A percentile compares a stretch with the other conserved stretches of the same genome.
Conservation (phyloP, 2,113 vertebrate genomes). For the Gopherus evgoodei region DNA sequence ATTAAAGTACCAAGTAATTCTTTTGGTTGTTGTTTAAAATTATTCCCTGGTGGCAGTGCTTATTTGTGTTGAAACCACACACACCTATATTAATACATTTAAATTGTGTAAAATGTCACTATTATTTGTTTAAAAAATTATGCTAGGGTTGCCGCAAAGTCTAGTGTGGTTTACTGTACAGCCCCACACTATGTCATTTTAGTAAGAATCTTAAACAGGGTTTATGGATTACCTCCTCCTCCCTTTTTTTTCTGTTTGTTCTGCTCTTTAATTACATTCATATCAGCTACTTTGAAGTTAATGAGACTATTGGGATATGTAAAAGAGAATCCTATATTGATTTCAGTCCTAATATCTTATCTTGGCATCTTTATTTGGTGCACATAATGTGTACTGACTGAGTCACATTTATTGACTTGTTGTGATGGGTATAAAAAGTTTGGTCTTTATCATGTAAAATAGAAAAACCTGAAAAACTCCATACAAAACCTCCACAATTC, state of each 20-base stretch:
- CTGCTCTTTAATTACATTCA: slow-evolving; percentile 83
- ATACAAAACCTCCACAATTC: not conserved
- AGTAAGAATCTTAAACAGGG: slow-evolving; percentile 57
- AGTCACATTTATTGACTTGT: slow-evolving; percentile 63
- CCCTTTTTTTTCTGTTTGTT: slow-evolving; percentile 70
- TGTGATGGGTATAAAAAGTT: slow-evolving; percentile 35
- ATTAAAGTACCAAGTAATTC: slow-evolving; percentile 13
- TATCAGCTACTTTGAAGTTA: slow-evolving; percentile 84
- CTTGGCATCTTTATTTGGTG: slow-evolving; percentile 76
- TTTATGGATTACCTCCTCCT: slow-evolving; percentile 17
- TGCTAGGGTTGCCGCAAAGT: slow-evolving; percentile 51
- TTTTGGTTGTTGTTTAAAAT: slow-evolving; percentile 43
- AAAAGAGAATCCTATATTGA: slow-evolving; percentile 80
- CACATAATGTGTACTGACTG: slow-evolving; percentile 54
- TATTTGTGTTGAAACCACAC: slow-evolving; percentile 56
- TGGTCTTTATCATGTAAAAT: slow-evolving; percentile 53
- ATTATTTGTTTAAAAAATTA: slow-evolving; percentile 56
- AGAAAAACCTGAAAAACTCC: slow-evolving; percentile 10
- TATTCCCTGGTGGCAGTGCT: not conserved
- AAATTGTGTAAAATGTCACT: slow-evolving; percentile 46
- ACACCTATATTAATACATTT: slow-evolving; percentile 13
- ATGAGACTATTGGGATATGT: slow-evolving; percentile 81
- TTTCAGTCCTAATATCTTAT: slow-evolving; percentile 78
- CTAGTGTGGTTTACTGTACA: slow-evolving; percentile 55
- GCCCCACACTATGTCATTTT: slow-evolving; percentile 41